Base-by-base conservation (phyloP, 2,888 invertebrate species). In the Leistus spinibarbis region DNA sequence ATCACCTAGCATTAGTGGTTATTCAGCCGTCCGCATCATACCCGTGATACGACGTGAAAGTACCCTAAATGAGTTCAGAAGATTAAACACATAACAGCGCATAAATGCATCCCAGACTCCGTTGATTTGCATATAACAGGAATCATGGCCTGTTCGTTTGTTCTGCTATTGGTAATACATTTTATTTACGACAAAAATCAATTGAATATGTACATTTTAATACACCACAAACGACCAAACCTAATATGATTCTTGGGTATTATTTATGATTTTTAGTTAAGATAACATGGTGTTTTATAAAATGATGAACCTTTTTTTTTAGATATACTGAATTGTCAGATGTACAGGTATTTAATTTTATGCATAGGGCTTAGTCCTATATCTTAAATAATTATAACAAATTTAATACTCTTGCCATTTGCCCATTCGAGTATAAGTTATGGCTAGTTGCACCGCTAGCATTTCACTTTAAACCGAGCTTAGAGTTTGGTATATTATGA, bases 1-100 rank as follows among this genome's bases (percentile, higher is more conserved):
- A 13, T 69, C 68, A 5, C 40, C 68, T 7, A 64, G 54, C 20
- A 53, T 54, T 13, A 69, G 17, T 27, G 75, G 75, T 19, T 75
- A 75, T 53, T 63, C 75, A 13, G 54, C 75, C 4, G 63, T 75
- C 20, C 56, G 69, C 20, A 69, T 75, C 13, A 69, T 75, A 24
- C 75, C 75, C 9, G 64, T 75, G 22, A 75, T 75, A 10, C n/a
- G 75, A 69, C 54, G 75, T 22, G 69, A 75, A 53, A 75, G 75
- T 63, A 56, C 53, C 54, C 19, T 75, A 13, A 23, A 23, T 7
- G 75, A 75, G 17, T 63, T 75, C n/a, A 62, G 75, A 19, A 3
- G 67, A 62, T 54, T 40, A 23, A 67, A 67, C 16, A 73, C 53
- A 67, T 60, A 73, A 22, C 16, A 40, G 5, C 13, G 13, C 13